A percentile compares a stretch with the other conserved stretches of the same genome.
Conservation (phyloP, 2,113 vertebrate genomes). For the Cyanistes caeruleus region DNA sequence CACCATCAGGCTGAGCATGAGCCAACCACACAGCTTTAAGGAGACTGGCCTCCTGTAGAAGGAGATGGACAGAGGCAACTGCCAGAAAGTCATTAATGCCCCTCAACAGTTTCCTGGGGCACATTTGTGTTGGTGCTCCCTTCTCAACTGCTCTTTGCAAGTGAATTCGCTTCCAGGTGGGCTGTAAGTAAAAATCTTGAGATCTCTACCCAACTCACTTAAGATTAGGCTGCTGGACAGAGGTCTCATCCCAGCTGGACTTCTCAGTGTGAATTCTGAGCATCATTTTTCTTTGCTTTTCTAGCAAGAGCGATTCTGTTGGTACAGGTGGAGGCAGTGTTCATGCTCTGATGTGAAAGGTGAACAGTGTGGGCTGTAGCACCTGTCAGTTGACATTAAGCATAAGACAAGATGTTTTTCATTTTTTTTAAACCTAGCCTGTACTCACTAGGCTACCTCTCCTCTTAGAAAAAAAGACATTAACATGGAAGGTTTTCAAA, state of each 20-base stretch:
- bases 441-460: not conserved
- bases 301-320: not conserved
- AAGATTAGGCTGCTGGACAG: not conserved
- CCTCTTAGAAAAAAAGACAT: not conserved
- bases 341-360: not conserved
- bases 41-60: not conserved
- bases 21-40: not conserved
- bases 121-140: not conserved
- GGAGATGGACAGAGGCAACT: not conserved
- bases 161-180: not conserved
- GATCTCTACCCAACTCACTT: not conserved
- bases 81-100: not conserved
- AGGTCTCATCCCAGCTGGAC: not conserved
- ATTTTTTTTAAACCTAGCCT: not conserved
- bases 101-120: not conserved
- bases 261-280: not conserved
- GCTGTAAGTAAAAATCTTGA: not conserved
- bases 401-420: not conserved
- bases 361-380: not conserved
- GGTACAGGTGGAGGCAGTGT: not conserved
- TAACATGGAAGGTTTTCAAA: not conserved
- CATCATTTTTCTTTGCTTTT: not conserved
- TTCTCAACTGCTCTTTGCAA: not conserved
- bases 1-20: not conserved
- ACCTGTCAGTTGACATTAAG: not conserved